Evolutionary conservation across 1,140 invertebrate genomes (phyloP).

Genomic region (Homarus americanus): DNA sequence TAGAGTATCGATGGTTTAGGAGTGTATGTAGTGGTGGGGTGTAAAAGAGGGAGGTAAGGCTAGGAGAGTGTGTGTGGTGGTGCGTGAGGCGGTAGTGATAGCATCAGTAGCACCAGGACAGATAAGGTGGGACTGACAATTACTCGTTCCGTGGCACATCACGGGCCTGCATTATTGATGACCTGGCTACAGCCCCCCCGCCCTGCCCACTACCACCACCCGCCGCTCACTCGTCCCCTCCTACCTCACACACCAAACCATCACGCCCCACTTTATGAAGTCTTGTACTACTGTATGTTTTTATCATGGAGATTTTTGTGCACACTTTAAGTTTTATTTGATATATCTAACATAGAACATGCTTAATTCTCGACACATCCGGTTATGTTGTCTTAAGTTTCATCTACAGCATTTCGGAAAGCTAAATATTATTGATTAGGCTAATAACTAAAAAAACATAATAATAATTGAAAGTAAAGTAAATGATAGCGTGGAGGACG

Average conservation of each 20-base stretch:
- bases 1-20: neutral
- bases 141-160: neutral
- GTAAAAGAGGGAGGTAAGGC: neutral
- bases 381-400: no score
- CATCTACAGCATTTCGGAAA: no score
- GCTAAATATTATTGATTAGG: no score
- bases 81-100: neutral
- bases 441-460: no score
- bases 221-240: neutral
- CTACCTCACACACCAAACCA: neutral
- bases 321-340: no score
- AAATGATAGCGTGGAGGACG: neutral
- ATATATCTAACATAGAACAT: no score
- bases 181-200: neutral
- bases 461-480: no score
- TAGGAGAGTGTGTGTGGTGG: neutral
- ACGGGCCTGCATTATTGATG: conserved; percentile 5
- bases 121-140: conserved; percentile 1
- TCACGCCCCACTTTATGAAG: no score
- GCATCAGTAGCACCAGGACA: neutral
- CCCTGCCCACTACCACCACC: neutral
- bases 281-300: no score
- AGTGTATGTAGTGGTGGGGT: conserved; percentile 11
- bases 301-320: no score
- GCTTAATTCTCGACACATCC: no score